Evolutionary conservation across 2,797 vertebrate species (phyloP).

Genomic region (Pterois miles): DNA sequence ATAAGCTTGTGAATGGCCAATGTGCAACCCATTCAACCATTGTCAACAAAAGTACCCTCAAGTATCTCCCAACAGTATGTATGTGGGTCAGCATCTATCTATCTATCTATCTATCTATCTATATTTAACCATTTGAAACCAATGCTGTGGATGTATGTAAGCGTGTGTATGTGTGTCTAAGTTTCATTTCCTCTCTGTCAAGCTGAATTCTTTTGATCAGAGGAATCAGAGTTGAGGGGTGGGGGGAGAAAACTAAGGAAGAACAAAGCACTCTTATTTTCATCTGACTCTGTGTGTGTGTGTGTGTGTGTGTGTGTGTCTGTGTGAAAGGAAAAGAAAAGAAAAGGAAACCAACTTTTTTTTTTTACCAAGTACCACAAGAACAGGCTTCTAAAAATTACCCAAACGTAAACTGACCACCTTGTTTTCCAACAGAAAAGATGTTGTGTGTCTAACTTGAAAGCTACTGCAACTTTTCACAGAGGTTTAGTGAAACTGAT

Average conservation of each 20-base stretch:
- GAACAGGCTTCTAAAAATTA: neutral
- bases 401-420: neutral
- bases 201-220: conserved; percentile 70
- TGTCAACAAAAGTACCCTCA: conserved; percentile 17
- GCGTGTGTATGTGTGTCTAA: conserved; percentile 14
- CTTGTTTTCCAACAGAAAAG: neutral
- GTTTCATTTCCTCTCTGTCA: conserved; percentile 60
- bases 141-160: neutral
- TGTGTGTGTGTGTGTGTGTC: conserved; percentile 34
- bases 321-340: too few relatives aligned
- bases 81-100: conserved; percentile 65
- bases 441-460: neutral
- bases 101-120: too few relatives aligned
- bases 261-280: conserved; percentile 68
- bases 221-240: conserved; percentile 36
- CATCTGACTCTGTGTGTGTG: conserved; percentile 32
- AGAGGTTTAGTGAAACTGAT: conserved; percentile 3
- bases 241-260: conserved; percentile 19
- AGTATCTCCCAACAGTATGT: conserved; percentile 8
- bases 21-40: neutral
- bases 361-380: neutral
- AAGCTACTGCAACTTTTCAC: conserved; percentile 20
- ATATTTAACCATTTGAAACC: conserved; percentile 60
- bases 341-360: neutral
- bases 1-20: neutral